A percentile compares a stretch with the other conserved stretches of the same genome.
phyloP scores from a whole-genome alignment of 2,888 invertebrate genomes.

The Heteromyza rotundicornis region DNA sequence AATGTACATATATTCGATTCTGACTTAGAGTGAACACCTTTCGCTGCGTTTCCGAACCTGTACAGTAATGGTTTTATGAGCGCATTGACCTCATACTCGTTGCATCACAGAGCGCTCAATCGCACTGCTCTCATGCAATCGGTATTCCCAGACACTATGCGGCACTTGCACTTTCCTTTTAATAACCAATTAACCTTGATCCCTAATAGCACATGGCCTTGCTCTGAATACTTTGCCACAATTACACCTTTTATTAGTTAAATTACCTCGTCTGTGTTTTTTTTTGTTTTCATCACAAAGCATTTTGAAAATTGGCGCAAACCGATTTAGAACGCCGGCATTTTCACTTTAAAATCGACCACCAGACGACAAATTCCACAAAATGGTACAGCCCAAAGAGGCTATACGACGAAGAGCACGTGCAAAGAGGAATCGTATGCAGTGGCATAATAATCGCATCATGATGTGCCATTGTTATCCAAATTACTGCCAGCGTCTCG shows the following conservation, averaged over 20 bases:
- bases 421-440: too few species aligned
- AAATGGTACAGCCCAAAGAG: neutral
- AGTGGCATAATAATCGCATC: neutral
- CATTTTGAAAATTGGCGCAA: too few species aligned
- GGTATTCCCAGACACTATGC: constrained; percentile 39
- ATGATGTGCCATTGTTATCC: neutral
- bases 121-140: constrained; percentile 31
- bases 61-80: constrained; percentile 19
- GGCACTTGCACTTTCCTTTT: constrained; percentile 51
- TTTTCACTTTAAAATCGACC: too few species aligned
- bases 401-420: too few species aligned
- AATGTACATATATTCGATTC: too few species aligned
- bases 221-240: constrained; percentile 28
- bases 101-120: constrained; percentile 27
- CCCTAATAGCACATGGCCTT: constrained; percentile 37
- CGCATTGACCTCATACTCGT: constrained; percentile 45
- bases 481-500: neutral
- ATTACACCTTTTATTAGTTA: constrained; percentile 41
- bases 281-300: neutral
- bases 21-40: too few species aligned
- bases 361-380: neutral
- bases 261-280: neutral
- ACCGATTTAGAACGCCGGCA: too few species aligned
- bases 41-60: neutral
- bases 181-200: constrained; percentile 54